A percentile compares a stretch with the other conserved stretches of the same genome.
Evolutionary conservation across 2,797 vertebrate species (phyloP).

Genomic region (Hylomyscus alleni): DNA sequence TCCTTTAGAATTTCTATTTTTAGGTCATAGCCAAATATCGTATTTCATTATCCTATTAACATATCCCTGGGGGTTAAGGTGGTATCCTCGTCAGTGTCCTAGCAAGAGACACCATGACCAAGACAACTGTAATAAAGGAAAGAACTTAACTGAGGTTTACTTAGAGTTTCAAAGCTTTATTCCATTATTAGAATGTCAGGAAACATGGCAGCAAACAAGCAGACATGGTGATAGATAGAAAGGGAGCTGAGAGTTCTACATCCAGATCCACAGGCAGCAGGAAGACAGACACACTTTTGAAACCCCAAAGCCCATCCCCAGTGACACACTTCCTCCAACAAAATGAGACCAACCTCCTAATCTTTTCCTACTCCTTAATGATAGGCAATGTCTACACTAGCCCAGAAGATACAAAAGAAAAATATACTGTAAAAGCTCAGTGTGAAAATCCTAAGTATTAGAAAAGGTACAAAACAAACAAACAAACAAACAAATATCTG

Average conservation of each 20-base stretch:
- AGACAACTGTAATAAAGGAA: neutral
- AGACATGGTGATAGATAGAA: neutral
- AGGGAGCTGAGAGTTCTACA: neutral
- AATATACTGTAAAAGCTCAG: neutral
- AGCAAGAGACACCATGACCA: neutral
- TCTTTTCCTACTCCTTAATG: neutral
- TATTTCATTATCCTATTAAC: neutral
- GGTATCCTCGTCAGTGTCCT: neutral
- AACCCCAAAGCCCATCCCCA: neutral
- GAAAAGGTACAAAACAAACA: slow-evolving; percentile 16
- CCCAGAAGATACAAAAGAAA: neutral
- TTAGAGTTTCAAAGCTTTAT: neutral
- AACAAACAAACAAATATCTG: neutral
- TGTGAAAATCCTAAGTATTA: neutral
- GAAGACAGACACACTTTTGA: neutral
- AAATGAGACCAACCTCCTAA: neutral
- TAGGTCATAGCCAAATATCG: neutral
- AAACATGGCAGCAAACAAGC: neutral
- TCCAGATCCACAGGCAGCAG: neutral
- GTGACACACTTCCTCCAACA: neutral
- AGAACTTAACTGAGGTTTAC: neutral
- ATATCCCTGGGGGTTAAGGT: neutral
- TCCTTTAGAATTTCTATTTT: neutral
- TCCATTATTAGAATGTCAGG: neutral
- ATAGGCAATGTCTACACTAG: neutral